Conservation (phyloP, 2,113 vertebrate genomes). For the Danionella cerebrum region DNA sequence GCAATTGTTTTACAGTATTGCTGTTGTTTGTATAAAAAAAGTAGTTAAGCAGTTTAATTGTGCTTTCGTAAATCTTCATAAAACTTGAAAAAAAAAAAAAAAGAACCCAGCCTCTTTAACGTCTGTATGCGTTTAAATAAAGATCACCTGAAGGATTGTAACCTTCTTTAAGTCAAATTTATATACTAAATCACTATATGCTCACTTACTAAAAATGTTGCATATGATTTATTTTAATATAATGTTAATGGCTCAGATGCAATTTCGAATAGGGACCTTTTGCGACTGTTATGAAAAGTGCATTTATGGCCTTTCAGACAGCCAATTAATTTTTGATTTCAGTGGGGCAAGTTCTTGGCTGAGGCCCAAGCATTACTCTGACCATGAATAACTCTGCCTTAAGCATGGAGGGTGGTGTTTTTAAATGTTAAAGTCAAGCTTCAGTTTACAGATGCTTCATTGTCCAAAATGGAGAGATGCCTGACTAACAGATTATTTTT, state of each 20-base stretch:
- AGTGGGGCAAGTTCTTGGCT: conserved; percentile 1
- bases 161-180: not conserved
- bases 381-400: conserved; percentile 10
- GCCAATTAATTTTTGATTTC: conserved; percentile 22
- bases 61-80: conserved; percentile 7
- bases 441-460: no score
- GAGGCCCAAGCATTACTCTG: conserved; percentile 18
- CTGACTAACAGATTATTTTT: no score
- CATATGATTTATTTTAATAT: not conserved
- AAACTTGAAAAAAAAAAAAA: not conserved
- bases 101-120: no score
- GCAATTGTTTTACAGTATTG: no score
- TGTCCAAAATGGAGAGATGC: no score
- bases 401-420: conserved; percentile 26
- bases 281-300: conserved; percentile 10
- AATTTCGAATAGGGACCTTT: not conserved
- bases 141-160: not conserved
- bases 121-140: not conserved
- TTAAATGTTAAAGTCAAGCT: conserved; percentile 23
- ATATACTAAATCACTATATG: not conserved
- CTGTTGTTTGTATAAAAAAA: no score
- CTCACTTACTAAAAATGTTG: not conserved
- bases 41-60: no score
- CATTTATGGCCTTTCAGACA: conserved; percentile 25
- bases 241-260: not conserved